Evolutionary conservation across 1,140 invertebrate genomes (phyloP).

Genomic region (Eubasilissa regina): DNA sequence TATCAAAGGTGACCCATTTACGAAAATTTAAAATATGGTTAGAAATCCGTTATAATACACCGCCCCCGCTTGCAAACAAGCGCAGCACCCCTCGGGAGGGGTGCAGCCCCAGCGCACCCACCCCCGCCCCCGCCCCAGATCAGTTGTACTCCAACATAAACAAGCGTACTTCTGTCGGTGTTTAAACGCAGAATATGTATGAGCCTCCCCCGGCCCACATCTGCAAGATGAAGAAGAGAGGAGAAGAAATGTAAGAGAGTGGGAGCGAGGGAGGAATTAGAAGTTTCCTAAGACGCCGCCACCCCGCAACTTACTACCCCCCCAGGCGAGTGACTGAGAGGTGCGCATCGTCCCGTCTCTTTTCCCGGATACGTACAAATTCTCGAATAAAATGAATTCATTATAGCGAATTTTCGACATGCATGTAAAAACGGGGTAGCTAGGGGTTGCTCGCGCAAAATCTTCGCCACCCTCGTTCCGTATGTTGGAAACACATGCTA

Average conservation of each 20-base stretch:
- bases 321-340: conserved; percentile 36
- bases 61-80: conserved; percentile 50
- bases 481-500: conserved; percentile 26
- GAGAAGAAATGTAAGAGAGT: conserved; percentile 44
- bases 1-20: conserved; percentile 42
- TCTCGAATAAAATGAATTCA: conserved; percentile 59
- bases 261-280: conserved; percentile 55
- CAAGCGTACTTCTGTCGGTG: conserved; percentile 58
- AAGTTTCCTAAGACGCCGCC: conserved; percentile 59
- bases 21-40: conserved; percentile 53
- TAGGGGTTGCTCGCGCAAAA: conserved; percentile 12
- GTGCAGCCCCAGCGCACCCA: not conserved
- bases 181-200: conserved; percentile 60
- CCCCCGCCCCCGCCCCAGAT: conserved; percentile 38
- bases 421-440: conserved; percentile 53
- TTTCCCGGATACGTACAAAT: conserved; percentile 56
- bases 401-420: conserved; percentile 56
- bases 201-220: conserved; percentile 35
- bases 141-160: conserved; percentile 59
- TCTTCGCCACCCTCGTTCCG: conserved; percentile 9
- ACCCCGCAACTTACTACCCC: conserved; percentile 31
- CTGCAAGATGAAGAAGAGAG: conserved; percentile 32
- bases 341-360: conserved; percentile 36
- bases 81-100: conserved; percentile 35
- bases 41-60: conserved; percentile 29